phyloP scores from a whole-genome alignment of 2,888 invertebrate genomes.

The Leptinotarsa peninsularis region DNA sequence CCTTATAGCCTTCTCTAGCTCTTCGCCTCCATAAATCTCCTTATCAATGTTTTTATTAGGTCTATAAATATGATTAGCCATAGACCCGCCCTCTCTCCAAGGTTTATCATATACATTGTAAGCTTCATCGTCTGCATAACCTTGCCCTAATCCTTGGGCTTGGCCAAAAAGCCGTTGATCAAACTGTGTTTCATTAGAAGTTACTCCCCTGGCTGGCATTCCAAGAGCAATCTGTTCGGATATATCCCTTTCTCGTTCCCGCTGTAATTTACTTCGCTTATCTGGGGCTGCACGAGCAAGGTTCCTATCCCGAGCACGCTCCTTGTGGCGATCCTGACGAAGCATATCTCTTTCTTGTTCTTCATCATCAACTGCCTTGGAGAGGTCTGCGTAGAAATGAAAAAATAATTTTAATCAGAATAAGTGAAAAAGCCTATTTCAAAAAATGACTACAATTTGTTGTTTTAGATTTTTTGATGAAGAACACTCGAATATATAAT shows the following conservation, averaged over 20 bases:
- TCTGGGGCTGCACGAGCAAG: conserved; percentile 94
- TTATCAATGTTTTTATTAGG: conserved; percentile 89
- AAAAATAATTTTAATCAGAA: not conserved
- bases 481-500: no score
- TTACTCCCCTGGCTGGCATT: conserved; percentile 82
- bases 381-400: conserved; percentile 33
- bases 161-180: conserved; percentile 97
- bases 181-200: conserved; percentile 84
- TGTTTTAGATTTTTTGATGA: no score
- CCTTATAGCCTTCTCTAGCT: conserved; percentile 88
- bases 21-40: conserved; percentile 91
- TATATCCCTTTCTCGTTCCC: conserved; percentile 95
- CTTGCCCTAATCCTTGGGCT: conserved; percentile 86
- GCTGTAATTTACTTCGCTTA: conserved; percentile 88
- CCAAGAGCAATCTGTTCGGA: conserved; percentile 99
- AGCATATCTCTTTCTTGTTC: conserved; percentile 87
- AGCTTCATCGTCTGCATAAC: conserved; percentile 96
- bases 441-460: no score
- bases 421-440: no score
- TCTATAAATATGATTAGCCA: conserved; percentile 91
- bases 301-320: conserved; percentile 92
- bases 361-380: conserved; percentile 70
- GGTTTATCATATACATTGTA: conserved; percentile 99
- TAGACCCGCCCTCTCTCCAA: conserved; percentile 90
- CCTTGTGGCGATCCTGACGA: conserved; percentile 89